Evolutionary conservation across 2,113 vertebrate genomes (phyloP).

Genomic region (Trematomus loennbergii): DNA sequence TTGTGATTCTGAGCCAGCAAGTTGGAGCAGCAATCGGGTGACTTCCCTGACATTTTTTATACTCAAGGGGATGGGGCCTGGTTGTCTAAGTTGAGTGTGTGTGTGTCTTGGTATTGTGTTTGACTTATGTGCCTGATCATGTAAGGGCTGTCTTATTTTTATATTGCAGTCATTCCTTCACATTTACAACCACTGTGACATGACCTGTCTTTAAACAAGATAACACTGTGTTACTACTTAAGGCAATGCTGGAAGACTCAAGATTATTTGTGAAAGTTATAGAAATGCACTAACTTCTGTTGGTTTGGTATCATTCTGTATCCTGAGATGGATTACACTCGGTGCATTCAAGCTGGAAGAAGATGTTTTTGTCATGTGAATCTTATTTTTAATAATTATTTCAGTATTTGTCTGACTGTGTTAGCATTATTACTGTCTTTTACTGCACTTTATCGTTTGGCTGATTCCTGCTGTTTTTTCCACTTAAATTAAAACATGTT

Average conservation of each 20-base stretch:
- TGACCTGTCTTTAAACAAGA: slow-evolving; percentile 3
- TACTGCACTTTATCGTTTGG: slow-evolving; percentile 77
- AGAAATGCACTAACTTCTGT: slow-evolving; percentile 15
- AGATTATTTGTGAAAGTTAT: slow-evolving; percentile 4
- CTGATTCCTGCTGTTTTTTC: slow-evolving; percentile 52
- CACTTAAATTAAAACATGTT: slow-evolving; percentile 61
- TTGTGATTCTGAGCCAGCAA: slow-evolving; percentile 40
- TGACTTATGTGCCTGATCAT: slow-evolving; percentile 43
- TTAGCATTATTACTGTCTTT: slow-evolving; percentile 31
- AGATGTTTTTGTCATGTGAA: slow-evolving; percentile 51
- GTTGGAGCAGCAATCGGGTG: slow-evolving; percentile 44
- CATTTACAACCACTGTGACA: slow-evolving; percentile 42
- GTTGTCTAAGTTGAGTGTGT: slow-evolving; percentile 3
- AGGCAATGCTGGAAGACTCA: slow-evolving; percentile 34
- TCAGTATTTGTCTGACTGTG: slow-evolving; percentile 28
- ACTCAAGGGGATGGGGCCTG: background rate
- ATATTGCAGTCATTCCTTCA: slow-evolving; percentile 17
- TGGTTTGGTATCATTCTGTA: slow-evolving; percentile 8
- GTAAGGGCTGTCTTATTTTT: slow-evolving; percentile 49
- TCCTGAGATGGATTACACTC: slow-evolving; percentile 6
- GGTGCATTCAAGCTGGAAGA: slow-evolving; percentile 27
- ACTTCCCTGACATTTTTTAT: slow-evolving; percentile 9
- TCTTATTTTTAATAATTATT: slow-evolving; percentile 58
- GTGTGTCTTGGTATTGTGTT: slow-evolving; percentile 7
- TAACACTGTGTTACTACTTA: slow-evolving; percentile 46